Base-by-base conservation (phyloP, 2,113 vertebrate species). In the Amazona vittata region DNA sequence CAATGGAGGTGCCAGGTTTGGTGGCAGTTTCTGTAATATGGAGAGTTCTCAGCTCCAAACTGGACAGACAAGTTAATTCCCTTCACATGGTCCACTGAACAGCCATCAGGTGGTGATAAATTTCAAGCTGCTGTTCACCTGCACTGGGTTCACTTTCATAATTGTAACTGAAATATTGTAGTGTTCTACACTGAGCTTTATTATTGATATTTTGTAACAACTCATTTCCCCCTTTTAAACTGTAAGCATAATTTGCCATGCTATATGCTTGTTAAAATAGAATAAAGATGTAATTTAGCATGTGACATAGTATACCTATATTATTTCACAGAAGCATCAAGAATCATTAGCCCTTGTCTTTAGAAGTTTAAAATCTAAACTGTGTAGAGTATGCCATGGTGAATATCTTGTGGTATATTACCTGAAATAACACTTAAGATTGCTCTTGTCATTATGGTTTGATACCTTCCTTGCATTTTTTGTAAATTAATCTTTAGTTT, bases 401-500 rank as follows among this genome's bases (percentile, higher is more conserved):
- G 63, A 78, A 84, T 43, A 64, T 59, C 21, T 43, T 50, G 62
- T 39, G 46, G 33, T 25, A 49, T 80, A 67, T 77, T 77, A 52
- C 71, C 37, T 1, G 11, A 75, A 60, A 85, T 74, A 84, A 87
- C n/a, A 71, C 47, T 81, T 26, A 67, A 78, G 70, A 69, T 78
- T 89, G 94, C 43, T 89, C 4, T 4, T 71, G 31, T 85, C 74
- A 57, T 78, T 91, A 31, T 0, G 0, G 71, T 94, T 95, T 90
- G 91, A 64, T 94, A 71, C n/a, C 33, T 90, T 74, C 33, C 81
- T 83, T 93, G 86, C 39, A 41, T 97, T 96, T 97, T 91, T 85
- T 93, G 94, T 97, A 97, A 96, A 96, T 97, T 94, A 96, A 97
- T 96, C 94, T 97, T 96, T 91, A 39, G 64, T 96, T 96, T 97